Base-by-base conservation (phyloP, 2,113 vertebrate species). In the Rhipidura dahli region DNA sequence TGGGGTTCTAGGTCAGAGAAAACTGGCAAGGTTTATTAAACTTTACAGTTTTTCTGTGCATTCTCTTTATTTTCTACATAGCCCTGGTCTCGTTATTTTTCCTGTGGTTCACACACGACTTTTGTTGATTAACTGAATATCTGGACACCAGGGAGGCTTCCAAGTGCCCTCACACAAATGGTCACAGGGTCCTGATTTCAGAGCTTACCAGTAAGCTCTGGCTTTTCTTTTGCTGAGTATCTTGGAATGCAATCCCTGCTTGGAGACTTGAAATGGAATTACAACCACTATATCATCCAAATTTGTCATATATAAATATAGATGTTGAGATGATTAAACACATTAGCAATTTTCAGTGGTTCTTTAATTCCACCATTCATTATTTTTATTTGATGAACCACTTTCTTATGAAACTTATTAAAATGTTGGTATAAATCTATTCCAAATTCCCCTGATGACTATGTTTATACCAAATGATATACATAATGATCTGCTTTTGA, bases 221-320 rank as follows among this genome's bases (percentile, higher is more conserved):
- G n/a, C 15, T 92, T 90, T 93, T 68, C 28, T 77, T 94, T 93
- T 89, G 71, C 90, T 66, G 53, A 71, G 11, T 54, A 50, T 64
- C 68, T 83, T 83, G 76, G 84, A 93, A 84, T 82, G 80, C n/a
- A 95, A 66, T 78, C 40, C 24, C 64, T 71, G 40, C 72, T 95
- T 37, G 83, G 90, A 95, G 85, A 92, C 47, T 95, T 75, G 66
- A 87, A 94, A 91, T 7, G 11, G 88, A 90, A 96, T 87, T 96
- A 90, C 40, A 84, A 61, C 49, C 88, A 78, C 83, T 94, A 53
- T 90, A 86, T 89, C 83, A 96, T 89, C 88, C 88, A 94, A 92
- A 96, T 96, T 96, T 96, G 90, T 94, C 94, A 68, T 95, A 92
- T 94, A 97, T 96, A 96, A 97, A 96, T 96, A 95, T 93, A 96